Percentiles rank a stretch among this genome's conserved stretches.
Conservation (phyloP, 2,797 vertebrate species). For the Epinephelus coioides region DNA sequence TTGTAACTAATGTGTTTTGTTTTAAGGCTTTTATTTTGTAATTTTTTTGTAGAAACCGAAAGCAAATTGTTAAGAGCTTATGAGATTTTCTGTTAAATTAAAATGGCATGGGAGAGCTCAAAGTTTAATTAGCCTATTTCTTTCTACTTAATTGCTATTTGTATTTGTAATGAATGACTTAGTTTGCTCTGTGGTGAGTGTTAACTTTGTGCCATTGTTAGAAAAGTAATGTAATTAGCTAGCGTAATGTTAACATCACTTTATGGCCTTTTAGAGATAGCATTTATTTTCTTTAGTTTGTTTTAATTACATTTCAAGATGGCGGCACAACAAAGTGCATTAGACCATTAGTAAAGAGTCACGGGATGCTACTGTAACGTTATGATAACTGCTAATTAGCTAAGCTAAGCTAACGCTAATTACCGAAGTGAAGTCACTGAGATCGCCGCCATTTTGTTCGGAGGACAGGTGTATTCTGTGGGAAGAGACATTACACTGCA, state of each 20-base stretch:
- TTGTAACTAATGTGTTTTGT: background rate
- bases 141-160: background rate
- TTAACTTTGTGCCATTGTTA: background rate
- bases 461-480: too few relatives aligned
- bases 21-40: conserved; percentile 28
- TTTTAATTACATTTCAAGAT: background rate
- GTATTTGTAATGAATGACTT: background rate
- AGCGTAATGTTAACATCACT: background rate
- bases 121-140: background rate
- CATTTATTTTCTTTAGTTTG: background rate
- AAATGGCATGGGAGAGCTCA: rapidly evolving
- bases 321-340: background rate
- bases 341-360: too few relatives aligned
- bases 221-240: background rate
- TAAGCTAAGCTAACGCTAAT: background rate
- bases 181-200: background rate
- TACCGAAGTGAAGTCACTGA: too few relatives aligned
- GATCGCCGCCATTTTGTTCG: too few relatives aligned
- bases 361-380: background rate
- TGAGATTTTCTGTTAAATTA: background rate
- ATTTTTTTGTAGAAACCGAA: conserved; percentile 13
- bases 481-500: too few relatives aligned
- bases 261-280: background rate
- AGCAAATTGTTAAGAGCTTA: background rate
- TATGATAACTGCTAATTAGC: too few relatives aligned